Conservation (phyloP, 2,113 vertebrate species). For the Spermophilus dauricus region DNA sequence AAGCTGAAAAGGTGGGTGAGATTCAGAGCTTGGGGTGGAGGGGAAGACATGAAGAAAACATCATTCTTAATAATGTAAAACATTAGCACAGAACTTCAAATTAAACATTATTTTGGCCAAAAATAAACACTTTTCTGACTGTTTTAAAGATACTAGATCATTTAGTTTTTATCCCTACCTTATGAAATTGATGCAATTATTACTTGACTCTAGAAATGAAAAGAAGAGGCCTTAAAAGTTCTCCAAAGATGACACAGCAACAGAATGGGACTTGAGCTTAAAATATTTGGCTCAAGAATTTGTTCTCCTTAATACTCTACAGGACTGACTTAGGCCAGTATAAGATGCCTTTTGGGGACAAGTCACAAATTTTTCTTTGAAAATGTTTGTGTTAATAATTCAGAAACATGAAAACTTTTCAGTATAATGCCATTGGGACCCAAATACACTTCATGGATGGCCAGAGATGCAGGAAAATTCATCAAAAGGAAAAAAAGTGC, state of each 20-base stretch:
- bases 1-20: background rate
- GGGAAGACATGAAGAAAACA: background rate
- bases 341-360: background rate
- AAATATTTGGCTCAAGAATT: background rate
- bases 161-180: background rate
- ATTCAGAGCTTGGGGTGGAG: slow-evolving; percentile 32
- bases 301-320: background rate
- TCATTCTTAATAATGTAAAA: background rate
- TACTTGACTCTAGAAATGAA: background rate
- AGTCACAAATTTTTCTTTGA: slow-evolving; percentile 9
- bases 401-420: background rate
- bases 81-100: background rate
- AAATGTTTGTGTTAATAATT: slow-evolving; percentile 22
- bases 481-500: background rate
- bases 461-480: background rate
- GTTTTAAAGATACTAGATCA: slow-evolving; percentile 9
- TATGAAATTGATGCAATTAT: background rate
- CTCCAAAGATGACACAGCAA: background rate
- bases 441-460: background rate
- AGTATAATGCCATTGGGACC: background rate
- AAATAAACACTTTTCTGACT: background rate
- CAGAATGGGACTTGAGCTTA: background rate
- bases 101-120: slow-evolving; percentile 6
- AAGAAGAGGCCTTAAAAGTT: background rate
- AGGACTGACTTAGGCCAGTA: background rate